A percentile compares a stretch with the other conserved stretches of the same genome.
phyloP scores from a whole-genome alignment of 1,140 invertebrate genomes.

The Drosophila quadrilineata region DNA sequence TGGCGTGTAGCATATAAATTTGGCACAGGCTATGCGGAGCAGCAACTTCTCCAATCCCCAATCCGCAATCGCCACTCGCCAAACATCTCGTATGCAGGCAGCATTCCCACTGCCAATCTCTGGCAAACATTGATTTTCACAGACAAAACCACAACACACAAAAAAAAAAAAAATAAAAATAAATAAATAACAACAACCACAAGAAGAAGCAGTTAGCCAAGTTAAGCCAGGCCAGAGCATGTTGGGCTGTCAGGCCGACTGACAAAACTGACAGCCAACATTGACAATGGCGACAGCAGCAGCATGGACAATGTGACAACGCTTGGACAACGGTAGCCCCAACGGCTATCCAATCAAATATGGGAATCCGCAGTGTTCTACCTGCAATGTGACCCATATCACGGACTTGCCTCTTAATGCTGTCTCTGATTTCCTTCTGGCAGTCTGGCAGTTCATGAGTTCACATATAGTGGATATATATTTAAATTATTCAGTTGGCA shows the following conservation, averaged over 20 bases:
- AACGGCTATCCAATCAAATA: constrained; percentile 76
- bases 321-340: constrained; percentile 57
- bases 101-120: constrained; percentile 27
- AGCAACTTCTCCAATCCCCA: constrained; percentile 3
- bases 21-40: constrained; percentile 44
- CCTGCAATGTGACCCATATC: constrained; percentile 43
- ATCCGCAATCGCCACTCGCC: constrained; percentile 38
- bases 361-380: constrained; percentile 56
- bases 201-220: constrained; percentile 57
- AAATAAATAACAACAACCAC: too few species aligned
- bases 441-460: constrained; percentile 50
- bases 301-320: constrained; percentile 4
- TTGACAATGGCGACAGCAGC: constrained; percentile 47
- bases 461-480: constrained; percentile 13
- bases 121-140: constrained; percentile 49
- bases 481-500: constrained; percentile 13
- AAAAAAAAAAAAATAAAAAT: too few species aligned
- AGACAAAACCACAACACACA: too few species aligned
- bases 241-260: constrained; percentile 65
- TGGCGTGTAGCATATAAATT: constrained; percentile 59
- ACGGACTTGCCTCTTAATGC: too few species aligned
- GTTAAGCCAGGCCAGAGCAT: constrained; percentile 37
- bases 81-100: constrained; percentile 54
- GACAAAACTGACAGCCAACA: constrained; percentile 76
- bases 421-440: constrained; percentile 9